Base-by-base conservation (phyloP, 2,888 invertebrate genomes). In the Drosophila rubida region DNA sequence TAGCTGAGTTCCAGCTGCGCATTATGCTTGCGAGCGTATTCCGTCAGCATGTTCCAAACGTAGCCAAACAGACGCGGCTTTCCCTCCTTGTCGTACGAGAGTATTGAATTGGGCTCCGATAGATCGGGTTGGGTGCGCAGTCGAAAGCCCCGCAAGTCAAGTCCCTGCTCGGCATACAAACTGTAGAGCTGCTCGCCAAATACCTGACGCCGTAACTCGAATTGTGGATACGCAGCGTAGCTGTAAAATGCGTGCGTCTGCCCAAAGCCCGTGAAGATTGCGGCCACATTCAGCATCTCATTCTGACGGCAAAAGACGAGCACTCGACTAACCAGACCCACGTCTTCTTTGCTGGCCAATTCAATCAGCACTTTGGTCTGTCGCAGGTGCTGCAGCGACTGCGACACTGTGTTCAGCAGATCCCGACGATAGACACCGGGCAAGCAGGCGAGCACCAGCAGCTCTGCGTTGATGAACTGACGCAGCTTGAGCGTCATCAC, bases 21-120 rank as follows among this genome's bases (percentile, higher is more conserved):
- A 27, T 88, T 85, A 30, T 72, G 82, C 9, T 70, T 74, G 0
- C 45, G 54, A 0, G 72, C 50, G 9, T 54, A 88, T 3, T 66
- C 67, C 19, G 25, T 45, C 4, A 85, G 11, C 13, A 78, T 59
- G n/a, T 75, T 60, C 87, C 87, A 88, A 4, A 81, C 67, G 16
- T 73, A 81, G n/a, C 84, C 84, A 1, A 61, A 25, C 0, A 84
- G 8, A 13, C 35, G 51, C 2, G 27, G 16, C 4, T 67, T 54
- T 0, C 70, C 72, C 2, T 30, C 1, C 0, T 41, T 13, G 19
- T 80, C 76, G 1, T 30, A 6, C 39, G 74, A 67, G 8, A 88
- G 49, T 23, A 85, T 80, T 0, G 88, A 76, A 4, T 74, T 78
- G 0, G 84, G 84, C 14, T 84, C 89, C 0, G 83, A 78, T 4